Evolutionary conservation across 2,797 vertebrate species (phyloP), one percentile per base, ranked within the genome.

Genomic region (Heterohyrax brucei): DNA sequence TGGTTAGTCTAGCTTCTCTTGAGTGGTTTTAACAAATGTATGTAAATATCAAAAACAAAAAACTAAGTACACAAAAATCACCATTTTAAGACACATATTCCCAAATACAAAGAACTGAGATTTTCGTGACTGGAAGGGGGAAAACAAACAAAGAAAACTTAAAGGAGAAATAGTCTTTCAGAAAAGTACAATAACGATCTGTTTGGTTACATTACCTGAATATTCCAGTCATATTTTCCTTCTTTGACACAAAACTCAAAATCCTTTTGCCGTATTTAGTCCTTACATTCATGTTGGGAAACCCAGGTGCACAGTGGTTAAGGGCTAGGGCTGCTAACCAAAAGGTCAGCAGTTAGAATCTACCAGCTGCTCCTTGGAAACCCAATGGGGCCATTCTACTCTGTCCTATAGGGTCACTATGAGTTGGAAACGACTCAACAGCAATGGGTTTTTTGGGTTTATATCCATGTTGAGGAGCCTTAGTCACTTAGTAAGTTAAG

Each of bases 121-220:
- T 81, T 77, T 80, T 72, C 66, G 21, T 92, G 7, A 94, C 66
- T 39, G 1, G 9, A 83, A 91, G n/a, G 46, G 85, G 8, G 24
- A 53, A 30, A 19, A 53, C 8, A 53, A 53, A 53, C 33, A 87
- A 72, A 33, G 75, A 5, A 10, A 48, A 48, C 9, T 3, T 80
- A 78, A 87, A 77, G 68, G 62, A 44, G 7, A 94, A 87, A 66
- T 18, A 59, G 10, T 82, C 24, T 93, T 93, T 89, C 56, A 94
- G 24, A 96, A 91, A 93, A 28, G 28, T 81, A 75, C 22, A 81
- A 81, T 28, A 93, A 59, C 39, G 19, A 88, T 9, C 12, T 78
- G 13, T 7, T 89, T 85, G 9, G 53, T 46, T 72, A 93, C 66
- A 46, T 48, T 86, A 85, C 5, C 30, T 93, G 18, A 94, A 92